Evolutionary conservation across 2,888 invertebrate species (phyloP).

Genomic region (Stegana nigrithorax): DNA sequence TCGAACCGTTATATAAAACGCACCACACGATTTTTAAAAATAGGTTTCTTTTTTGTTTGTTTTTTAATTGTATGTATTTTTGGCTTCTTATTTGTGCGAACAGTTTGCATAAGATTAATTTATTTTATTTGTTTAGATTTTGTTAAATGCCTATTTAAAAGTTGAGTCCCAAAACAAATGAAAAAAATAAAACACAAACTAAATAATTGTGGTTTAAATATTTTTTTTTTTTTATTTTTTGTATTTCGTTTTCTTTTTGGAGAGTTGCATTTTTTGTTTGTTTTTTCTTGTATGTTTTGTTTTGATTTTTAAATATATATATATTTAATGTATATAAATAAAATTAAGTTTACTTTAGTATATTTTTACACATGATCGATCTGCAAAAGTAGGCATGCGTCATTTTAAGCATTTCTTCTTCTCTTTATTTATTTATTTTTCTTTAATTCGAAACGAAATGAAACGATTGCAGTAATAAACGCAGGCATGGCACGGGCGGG

Average conservation of each 20-base stretch:
- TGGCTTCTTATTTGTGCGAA: constrained; percentile 6
- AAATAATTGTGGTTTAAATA: not conserved
- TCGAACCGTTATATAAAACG: not conserved
- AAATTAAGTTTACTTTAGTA: constrained; percentile 51
- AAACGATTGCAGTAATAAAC: not conserved
- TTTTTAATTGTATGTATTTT: not conserved
- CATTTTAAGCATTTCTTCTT: too few species aligned
- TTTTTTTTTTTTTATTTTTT: constrained; percentile 7
- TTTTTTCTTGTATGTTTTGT: constrained; percentile 29
- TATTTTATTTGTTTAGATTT: not conserved
- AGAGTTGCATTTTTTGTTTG: constrained; percentile 10
- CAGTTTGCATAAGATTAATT: constrained; percentile 14
- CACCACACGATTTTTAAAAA: constrained; percentile 2
- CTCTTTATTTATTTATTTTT: constrained; percentile 29
- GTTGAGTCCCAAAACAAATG: not conserved
- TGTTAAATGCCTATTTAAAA: not conserved
- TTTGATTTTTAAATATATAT: constrained; percentile 51
- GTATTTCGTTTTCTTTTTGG: constrained; percentile 10
- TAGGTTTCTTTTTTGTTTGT: not conserved
- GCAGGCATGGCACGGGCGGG: constrained; percentile 34
- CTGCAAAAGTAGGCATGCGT: too few species aligned
- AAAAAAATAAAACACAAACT: not conserved
- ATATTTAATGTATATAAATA: constrained; percentile 47
- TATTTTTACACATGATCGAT: too few species aligned
- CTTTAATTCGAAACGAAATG: not conserved